Evolutionary conservation across 2,113 vertebrate genomes (phyloP), one percentile per base, ranked within the genome.

Genomic region (Phylloscopus trochiloides): DNA sequence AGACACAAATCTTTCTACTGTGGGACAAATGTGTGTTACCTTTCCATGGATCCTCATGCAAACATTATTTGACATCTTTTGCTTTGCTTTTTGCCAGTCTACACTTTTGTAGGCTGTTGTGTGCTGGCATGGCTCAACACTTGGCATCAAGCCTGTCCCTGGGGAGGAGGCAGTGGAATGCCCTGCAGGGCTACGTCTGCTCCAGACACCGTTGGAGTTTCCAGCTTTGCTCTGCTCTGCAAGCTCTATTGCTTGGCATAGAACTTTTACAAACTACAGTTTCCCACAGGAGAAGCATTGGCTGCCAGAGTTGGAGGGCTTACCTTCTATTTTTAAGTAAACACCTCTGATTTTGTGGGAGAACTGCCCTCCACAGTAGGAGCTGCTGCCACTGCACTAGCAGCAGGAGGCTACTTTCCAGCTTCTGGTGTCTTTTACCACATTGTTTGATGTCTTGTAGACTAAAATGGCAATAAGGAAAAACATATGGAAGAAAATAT

Each of bases 121-220:
- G 8, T 22, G 5, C 59, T 47, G 34, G 19, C 0, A 0, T 31
- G 25, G 43, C 20, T 67, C 68, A 58, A 5, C 22, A 10, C 38
- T 28, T n/a, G 6, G 26, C 50, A 40, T 26, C 0, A 3, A 80
- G 20, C 28, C 47, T 58, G 57, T 34, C 12, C 40, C 34, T 26
- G 25, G 40, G 12, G 29, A 91, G 55, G 43, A 73, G 38, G 48
- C 43, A 63, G 31, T 12, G 22, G 10, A 20, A 43, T 43, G 11
- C 18, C 10, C 45, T 65, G 26, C 16, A 40, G 43, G 34, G 24
- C 3, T 2, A 0, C 7, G 20, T 43, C 52, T 80, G 48, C 47
- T 84, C 52, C 63, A 50, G 18, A 24, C 62, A 75, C n/a, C 9
- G 0, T 50, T 4, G 4, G 19, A 36, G 31, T 26, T 31, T 38